Percentiles rank a stretch among this genome's conserved stretches.
Evolutionary conservation across 2,797 vertebrate genomes (phyloP).

Genomic region (Erethizon dorsatum): DNA sequence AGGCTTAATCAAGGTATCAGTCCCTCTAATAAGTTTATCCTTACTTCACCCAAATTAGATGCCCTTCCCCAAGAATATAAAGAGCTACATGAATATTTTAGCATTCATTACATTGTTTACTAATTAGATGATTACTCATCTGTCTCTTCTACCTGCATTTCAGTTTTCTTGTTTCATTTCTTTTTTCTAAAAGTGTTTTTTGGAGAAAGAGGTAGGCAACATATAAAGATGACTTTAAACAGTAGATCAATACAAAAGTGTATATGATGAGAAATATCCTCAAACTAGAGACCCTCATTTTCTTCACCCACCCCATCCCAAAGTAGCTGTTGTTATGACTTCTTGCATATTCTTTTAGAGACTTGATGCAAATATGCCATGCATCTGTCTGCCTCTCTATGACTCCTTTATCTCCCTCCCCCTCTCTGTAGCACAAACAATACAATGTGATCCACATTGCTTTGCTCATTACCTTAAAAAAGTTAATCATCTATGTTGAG

Average conservation of each 20-base stretch:
- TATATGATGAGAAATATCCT: not conserved
- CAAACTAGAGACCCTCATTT: not conserved
- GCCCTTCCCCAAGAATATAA: not conserved
- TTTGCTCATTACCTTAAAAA: not conserved
- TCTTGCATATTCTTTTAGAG: not conserved
- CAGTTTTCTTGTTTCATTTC: not conserved
- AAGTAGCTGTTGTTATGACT: rapidly evolving
- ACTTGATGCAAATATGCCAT: not conserved
- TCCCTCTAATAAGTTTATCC: not conserved
- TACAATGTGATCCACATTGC: not conserved
- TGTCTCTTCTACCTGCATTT: not conserved
- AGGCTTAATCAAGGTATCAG: not conserved
- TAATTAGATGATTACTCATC: not conserved
- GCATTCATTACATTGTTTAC: not conserved
- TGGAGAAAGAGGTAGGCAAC: not conserved
- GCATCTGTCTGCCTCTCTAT: no score
- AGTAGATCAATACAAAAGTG: not conserved
- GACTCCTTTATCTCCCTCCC: not conserved
- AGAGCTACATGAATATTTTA: not conserved
- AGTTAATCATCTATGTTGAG: not conserved
- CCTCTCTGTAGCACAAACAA: not conserved
- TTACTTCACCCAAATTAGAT: not conserved
- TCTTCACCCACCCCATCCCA: rapidly evolving
- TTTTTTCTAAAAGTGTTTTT: not conserved
- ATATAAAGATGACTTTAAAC: not conserved